Conservation (phyloP, 2,797 vertebrate species). For the Micromesistius poutassou region DNA sequence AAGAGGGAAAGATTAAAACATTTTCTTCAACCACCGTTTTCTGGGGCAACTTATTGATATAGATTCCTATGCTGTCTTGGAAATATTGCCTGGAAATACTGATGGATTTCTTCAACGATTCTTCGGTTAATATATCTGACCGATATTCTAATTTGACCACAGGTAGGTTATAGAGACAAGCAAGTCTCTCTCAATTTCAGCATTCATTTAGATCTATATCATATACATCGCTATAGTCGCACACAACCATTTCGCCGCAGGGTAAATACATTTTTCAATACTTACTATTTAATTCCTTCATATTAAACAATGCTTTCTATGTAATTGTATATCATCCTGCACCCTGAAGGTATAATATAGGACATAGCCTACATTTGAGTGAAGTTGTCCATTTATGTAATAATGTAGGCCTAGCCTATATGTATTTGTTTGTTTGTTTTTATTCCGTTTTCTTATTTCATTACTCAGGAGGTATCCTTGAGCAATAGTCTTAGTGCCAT, state of each 20-base stretch:
- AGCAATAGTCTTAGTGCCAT: no score
- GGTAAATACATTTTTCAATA: not conserved
- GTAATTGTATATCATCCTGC: not conserved
- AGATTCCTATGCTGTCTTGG: conserved; percentile 2
- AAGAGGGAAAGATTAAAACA: not conserved
- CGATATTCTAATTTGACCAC: conserved; percentile 41
- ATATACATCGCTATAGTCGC: not conserved
- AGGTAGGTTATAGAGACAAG: conserved; percentile 38
- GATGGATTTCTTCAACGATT: conserved; percentile 63
- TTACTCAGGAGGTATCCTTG: no score
- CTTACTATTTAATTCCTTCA: not conserved
- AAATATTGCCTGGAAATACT: conserved; percentile 15
- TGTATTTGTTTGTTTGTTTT: not conserved
- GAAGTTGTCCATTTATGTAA: not conserved
- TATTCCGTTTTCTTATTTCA: not conserved
- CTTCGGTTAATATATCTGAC: conserved; percentile 32
- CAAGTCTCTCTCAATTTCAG: not conserved
- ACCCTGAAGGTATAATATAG: not conserved
- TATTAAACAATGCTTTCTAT: not conserved
- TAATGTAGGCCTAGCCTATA: not conserved
- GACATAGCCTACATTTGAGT: not conserved
- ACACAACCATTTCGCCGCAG: not conserved
- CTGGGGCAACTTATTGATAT: not conserved
- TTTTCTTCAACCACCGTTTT: not conserved
- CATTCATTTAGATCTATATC: not conserved